Base-by-base conservation (phyloP, 2,888 invertebrate species). In the Epiblema foenella region DNA sequence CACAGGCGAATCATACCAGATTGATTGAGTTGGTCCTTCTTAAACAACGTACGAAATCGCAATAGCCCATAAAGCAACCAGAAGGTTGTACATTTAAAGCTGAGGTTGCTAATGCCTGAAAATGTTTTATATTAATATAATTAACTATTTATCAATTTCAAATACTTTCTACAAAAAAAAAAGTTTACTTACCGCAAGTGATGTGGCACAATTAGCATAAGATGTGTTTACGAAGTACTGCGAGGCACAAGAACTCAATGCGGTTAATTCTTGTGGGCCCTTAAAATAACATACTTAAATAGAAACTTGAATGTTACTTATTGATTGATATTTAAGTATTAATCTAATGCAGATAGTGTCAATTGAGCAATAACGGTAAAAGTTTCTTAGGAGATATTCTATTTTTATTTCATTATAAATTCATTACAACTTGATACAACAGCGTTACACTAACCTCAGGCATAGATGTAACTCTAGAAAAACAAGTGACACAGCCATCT, bases 401-500 rank as follows among this genome's bases (percentile, higher is more conserved):
- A 33, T 33, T 33, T 33, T 5, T 33, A 33, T 4, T 24, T 24
- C 1, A 24, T 24, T 24, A 24, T 24, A 24, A 24, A 24, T n/a
- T n/a, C 2, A 24, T 3, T 24, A 33, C 7, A 33, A 5, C 29
- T 4, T 33, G 7, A n/a, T 42, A n/a, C 7, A 12, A 46, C 1
- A 46, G 15, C 46, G 4, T 24, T 3, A 15, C 8, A 60, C 65
- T 57, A 75, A 93, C 94, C 86, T 93, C 89, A 15, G 90, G 81
- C 88, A 93, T 87, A 39, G 92, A 85, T 63, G 94, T 94, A 2
- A 95, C 94, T 75, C 93, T 87, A 72, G 94, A 93, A 81, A 96
- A 96, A 79, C 95, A 95, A 24, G 95, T 93, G 74, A 95, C 95
- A 78, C 96, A 96, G 15, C 94, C 94, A 85, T 95, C 95, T 72